phyloP scores from a whole-genome alignment of 2,797 vertebrate species.

The Sebastes cheni region DNA sequence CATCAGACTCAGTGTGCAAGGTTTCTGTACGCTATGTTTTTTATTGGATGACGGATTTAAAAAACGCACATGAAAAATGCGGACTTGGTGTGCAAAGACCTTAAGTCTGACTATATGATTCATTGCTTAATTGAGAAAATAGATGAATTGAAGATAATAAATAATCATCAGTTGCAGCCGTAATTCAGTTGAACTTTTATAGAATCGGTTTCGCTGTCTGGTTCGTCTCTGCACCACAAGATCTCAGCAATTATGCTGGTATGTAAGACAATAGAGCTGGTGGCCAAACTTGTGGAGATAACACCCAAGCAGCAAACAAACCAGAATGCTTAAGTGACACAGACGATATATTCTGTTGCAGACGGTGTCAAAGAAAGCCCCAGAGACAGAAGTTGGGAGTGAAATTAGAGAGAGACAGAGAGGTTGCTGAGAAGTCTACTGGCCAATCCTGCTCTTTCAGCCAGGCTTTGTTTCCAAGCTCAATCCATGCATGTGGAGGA shows the following conservation, averaged over 20 bases:
- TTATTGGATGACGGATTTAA: no score
- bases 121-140: not conserved
- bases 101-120: not conserved
- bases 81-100: no score
- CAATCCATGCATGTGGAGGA: conserved; percentile 72
- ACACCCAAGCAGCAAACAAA: conserved; percentile 17
- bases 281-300: conserved; percentile 18
- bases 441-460: conserved; percentile 45
- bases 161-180: not conserved
- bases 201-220: conserved; percentile 1
- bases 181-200: not conserved
- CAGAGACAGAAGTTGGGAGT: not conserved
- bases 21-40: no score
- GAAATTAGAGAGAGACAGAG: not conserved
- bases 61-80: no score
- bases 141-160: not conserved
- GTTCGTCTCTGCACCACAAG: not conserved
- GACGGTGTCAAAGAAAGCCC: not conserved
- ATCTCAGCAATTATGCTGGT: not conserved
- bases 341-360: conserved; percentile 1
- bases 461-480: conserved; percentile 67
- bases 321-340: not conserved
- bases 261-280: not conserved
- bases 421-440: conserved; percentile 25
- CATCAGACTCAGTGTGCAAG: accelerated